Base-by-base conservation (phyloP, 2,113 vertebrate genomes). In the Orcinus orca region DNA sequence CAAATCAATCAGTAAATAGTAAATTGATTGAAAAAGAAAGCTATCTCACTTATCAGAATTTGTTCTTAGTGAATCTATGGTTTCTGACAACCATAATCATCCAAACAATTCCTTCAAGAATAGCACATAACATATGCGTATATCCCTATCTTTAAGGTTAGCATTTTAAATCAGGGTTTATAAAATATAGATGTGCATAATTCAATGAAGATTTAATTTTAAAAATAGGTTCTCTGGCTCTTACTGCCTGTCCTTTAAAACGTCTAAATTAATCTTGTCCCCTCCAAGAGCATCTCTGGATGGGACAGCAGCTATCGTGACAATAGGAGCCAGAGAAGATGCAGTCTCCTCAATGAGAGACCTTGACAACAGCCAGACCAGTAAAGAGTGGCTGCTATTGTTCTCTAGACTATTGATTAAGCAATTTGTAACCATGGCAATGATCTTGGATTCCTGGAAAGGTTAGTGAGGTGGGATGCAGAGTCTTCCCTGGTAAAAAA, bases 331-430 rank as follows among this genome's bases (percentile, higher is more conserved):
- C 63, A n/a, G 25, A 53, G 55, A 68, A 87, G 33, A 89, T 25
- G 20, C 41, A 93, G 18, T 60, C 53, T 82, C 3, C n/a, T 82
- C 89, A 91, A 2, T 26, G 55, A 73, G 88, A n/a, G 82, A 94
- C 41, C 29, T 14, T 60, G 44, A 83, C 8, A 74, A 83, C 18
- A n/a, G 25, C 6, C 5, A 70, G 50, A 38, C 71, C 67, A 91
- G 36, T 12, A 38, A 38, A 38, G 73, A 83, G 18, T 60, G 60
- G 13, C 38, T 95, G 31, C 36, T 44, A 73, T 58, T 95, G 91
- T 92, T 90, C 93, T 88, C 73, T 65, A 63, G 71, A 60, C 62
- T 93, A 89, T 91, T 86, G 88, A 95, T 94, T 90, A 95, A 97
- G 81, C 67, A 94, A 93, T 97, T 10, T 88, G 88, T 82, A 88